Evolutionary conservation across 2,113 vertebrate genomes (phyloP).

Genomic region (Furnarius figulus): DNA sequence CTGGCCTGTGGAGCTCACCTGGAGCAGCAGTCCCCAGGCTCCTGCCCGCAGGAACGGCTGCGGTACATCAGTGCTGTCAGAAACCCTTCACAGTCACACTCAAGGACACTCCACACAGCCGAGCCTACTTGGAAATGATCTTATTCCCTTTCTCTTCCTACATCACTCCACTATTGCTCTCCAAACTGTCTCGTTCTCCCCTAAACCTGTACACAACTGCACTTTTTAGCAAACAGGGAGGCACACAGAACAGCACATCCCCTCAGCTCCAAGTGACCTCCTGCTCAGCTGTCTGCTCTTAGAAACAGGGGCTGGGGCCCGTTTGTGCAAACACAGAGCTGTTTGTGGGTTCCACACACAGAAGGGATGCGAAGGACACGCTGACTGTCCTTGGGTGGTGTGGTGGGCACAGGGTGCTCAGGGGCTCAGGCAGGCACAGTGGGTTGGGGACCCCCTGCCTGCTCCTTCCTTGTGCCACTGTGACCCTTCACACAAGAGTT

Average conservation of each 20-base stretch:
- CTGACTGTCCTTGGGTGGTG: neutral
- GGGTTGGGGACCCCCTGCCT: neutral
- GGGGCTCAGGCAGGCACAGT: fast-evolving
- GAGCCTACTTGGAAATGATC: neutral
- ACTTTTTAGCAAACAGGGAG: fast-evolving
- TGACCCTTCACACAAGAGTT: neutral
- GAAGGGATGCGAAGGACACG: neutral
- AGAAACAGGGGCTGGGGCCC: neutral
- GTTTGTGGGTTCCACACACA: fast-evolving
- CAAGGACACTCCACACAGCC: neutral
- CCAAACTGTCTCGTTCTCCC: neutral
- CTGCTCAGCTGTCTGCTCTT: fast-evolving
- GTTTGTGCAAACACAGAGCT: neutral
- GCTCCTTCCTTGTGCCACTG: neutral
- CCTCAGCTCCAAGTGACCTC: neutral
- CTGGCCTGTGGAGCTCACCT: neutral
- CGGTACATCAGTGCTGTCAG: neutral
- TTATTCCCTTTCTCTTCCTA: neutral
- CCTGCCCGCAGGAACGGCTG: neutral
- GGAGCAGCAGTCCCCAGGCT: neutral
- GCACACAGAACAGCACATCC: fast-evolving
- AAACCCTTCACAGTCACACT: neutral
- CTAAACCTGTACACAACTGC: fast-evolving
- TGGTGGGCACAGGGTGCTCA: neutral
- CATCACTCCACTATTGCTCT: fast-evolving